Base-by-base conservation (phyloP, 2,888 invertebrate genomes). In the Macrophya annulata region DNA sequence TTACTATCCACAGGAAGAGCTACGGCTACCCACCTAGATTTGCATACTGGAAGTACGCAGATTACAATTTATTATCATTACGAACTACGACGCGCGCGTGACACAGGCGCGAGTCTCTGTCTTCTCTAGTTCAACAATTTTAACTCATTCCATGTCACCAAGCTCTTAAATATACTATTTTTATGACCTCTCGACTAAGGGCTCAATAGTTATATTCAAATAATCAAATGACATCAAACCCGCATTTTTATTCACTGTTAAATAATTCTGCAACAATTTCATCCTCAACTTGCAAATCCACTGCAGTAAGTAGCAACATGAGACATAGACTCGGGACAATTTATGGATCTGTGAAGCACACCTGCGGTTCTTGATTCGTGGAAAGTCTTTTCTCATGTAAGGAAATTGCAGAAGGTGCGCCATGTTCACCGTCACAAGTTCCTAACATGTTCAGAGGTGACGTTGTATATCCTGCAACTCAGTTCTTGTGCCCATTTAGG, bases 51-150 rank as follows among this genome's bases (percentile, higher is more conserved):
- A 83, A 83, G 40, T 83, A 83, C 83, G 68, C 51, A 83, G 83
- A 83, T 83, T 83, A 83, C 68, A 83, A 83, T 83, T 83, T 83
- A 83, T 83, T 83, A 83, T 83, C 83, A 83, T 83, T 83, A 83
- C 83, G 68, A 68, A 59, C 48, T 48, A 71, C 83, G 68, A 45
- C 68, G 83, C 21, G 83, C 83, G 83, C 37, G 31, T 83, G 83
- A 71, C 71, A 51, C 83, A 68, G 83, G 83, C 68, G 83, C 68
- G 71, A 71, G 45, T 83, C 83, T 83, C 83, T 83, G 83, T 83
- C 83, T 83, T 83, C 51, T 83, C 62, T 68, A 48, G 83, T n/a
- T 71, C 10, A 68, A 37, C 51, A 51, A 83, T 31, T 68, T 68
- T 83, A 83, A 83, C 83, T 83, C 65, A 83, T 51, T 71, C 40